Evolutionary conservation across 2,113 vertebrate genomes (phyloP).

Genomic region (Hepsetus odoe): DNA sequence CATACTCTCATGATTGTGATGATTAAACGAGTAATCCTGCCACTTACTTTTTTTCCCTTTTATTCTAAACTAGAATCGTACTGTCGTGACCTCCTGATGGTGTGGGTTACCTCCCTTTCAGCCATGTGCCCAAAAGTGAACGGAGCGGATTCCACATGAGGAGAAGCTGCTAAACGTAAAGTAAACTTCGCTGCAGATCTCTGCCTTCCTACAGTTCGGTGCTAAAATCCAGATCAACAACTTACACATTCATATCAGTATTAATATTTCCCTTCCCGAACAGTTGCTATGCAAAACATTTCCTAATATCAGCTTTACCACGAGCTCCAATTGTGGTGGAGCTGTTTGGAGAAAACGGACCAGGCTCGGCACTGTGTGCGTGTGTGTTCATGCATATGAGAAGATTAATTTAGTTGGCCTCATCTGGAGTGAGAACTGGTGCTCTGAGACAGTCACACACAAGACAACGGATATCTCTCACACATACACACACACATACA

Average conservation of each 20-base stretch:
- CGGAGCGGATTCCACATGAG: too few relatives aligned
- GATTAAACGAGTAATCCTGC: too few relatives aligned
- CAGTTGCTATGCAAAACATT: constrained; percentile 4
- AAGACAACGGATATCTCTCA: constrained; percentile 1
- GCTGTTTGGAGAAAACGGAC: background rate
- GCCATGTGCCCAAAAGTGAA: too few relatives aligned
- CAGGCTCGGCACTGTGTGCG: constrained; percentile 13
- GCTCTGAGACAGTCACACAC: constrained; percentile 46
- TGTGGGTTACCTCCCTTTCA: too few relatives aligned
- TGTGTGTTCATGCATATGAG: constrained; percentile 32
- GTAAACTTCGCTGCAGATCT: too few relatives aligned
- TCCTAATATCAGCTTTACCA: constrained; percentile 22
- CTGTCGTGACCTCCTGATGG: too few relatives aligned
- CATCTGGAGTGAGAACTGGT: constrained; percentile 37
- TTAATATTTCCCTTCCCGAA: background rate
- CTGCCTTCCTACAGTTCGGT: too few relatives aligned
- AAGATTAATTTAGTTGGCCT: constrained; percentile 38
- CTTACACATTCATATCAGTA: background rate
- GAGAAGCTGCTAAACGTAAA: too few relatives aligned
- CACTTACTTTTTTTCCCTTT: too few relatives aligned
- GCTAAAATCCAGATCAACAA: background rate
- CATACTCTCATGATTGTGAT: too few relatives aligned
- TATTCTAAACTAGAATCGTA: too few relatives aligned
- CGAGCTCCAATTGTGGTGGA: constrained; percentile 11
- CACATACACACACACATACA: constrained; percentile 2